phyloP scores from a whole-genome alignment of 2,888 invertebrate species.

The Chironomus riparius region DNA sequence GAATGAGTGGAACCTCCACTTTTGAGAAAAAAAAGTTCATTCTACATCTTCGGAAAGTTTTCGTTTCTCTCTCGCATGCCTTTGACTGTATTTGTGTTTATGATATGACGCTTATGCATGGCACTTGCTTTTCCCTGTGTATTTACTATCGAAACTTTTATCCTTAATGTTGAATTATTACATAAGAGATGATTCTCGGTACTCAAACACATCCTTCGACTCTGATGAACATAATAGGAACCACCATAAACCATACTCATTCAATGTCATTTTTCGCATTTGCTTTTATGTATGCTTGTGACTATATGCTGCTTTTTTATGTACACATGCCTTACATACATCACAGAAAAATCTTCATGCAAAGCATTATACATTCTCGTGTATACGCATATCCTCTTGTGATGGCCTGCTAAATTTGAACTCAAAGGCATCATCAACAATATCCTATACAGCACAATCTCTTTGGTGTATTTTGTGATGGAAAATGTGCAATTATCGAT shows the following conservation, averaged over 20 bases:
- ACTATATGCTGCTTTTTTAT: background rate
- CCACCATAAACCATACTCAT: background rate
- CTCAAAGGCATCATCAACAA: background rate
- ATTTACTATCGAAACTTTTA: background rate
- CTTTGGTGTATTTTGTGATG: too few species aligned
- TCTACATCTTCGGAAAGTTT: slow-evolving; percentile 10
- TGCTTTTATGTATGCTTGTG: too few species aligned
- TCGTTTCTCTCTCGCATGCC: background rate
- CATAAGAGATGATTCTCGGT: background rate
- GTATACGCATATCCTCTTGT: too few species aligned
- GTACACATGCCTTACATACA: background rate
- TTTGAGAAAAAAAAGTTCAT: slow-evolving; percentile 20
- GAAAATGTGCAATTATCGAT: too few species aligned
- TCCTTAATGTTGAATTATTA: background rate
- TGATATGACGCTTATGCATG: background rate
- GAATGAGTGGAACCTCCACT: background rate
- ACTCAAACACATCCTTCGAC: background rate
- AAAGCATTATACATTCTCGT: background rate
- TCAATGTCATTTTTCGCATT: background rate
- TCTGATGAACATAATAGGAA: too few species aligned
- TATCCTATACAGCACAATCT: too few species aligned
- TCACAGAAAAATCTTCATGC: too few species aligned
- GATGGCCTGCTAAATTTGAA: background rate
- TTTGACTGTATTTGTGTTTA: background rate
- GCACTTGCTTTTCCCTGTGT: background rate